phyloP scores from a whole-genome alignment of 1,140 invertebrate genomes.

The Akabosia matsudoensis region DNA sequence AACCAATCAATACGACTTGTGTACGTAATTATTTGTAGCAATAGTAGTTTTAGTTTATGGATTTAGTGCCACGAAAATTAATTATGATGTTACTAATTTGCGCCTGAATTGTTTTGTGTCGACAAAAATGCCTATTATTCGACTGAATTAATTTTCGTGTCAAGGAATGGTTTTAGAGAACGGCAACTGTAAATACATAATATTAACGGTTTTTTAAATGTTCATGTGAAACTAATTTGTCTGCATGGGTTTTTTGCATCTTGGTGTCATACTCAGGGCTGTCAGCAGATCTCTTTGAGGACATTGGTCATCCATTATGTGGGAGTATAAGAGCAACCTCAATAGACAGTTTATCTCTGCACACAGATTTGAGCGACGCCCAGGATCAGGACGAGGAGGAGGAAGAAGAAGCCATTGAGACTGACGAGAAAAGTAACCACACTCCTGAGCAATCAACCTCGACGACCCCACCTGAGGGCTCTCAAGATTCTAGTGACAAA shows the following conservation, averaged over 20 bases:
- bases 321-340: conserved; percentile 31
- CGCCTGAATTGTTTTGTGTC: background rate
- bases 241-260: background rate
- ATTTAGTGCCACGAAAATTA: too few species aligned
- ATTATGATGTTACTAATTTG: background rate
- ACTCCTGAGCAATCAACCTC: too few species aligned
- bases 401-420: background rate
- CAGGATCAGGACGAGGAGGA: conserved; percentile 33
- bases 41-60: too few species aligned
- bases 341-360: conserved; percentile 35
- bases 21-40: too few species aligned
- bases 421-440: background rate
- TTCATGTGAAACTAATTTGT: too few species aligned
- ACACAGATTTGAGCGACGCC: conserved; percentile 33
- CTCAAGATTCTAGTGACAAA: too few species aligned
- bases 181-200: too few species aligned
- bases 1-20: too few species aligned
- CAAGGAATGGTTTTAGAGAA: background rate
- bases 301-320: conserved; percentile 32
- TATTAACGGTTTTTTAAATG: too few species aligned
- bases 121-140: background rate
- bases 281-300: conserved; percentile 34
- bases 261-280: background rate
- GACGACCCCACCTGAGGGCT: background rate
- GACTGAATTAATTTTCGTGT: background rate